Percentiles rank a stretch among this genome's conserved stretches.
Evolutionary conservation across 2,113 vertebrate species (phyloP).

Genomic region (Eolophus roseicapilla): DNA sequence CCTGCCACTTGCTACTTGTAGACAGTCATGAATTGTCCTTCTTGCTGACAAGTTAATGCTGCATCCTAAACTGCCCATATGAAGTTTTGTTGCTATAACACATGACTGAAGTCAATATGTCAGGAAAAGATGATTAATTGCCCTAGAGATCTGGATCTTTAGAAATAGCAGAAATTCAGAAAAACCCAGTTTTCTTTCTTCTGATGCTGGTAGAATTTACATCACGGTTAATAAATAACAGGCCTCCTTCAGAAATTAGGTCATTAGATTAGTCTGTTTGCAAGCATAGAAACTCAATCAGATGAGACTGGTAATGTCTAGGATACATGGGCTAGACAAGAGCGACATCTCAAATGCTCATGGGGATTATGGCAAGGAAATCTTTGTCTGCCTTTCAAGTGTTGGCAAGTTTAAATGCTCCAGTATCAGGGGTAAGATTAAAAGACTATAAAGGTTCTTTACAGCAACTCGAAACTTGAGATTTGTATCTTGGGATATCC

Average conservation of each 20-base stretch:
- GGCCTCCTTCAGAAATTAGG: slow-evolving; percentile 49
- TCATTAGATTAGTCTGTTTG: slow-evolving; percentile 49
- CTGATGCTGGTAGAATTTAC: slow-evolving; percentile 25
- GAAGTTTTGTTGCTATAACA: slow-evolving; percentile 49
- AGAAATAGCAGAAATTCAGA: slow-evolving; percentile 51
- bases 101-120: slow-evolving; percentile 53
- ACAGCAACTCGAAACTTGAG: neutral
- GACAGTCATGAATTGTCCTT: slow-evolving; percentile 43
- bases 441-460: neutral
- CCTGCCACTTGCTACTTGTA: slow-evolving; percentile 25
- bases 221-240: slow-evolving; percentile 61
- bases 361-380: neutral
- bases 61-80: slow-evolving; percentile 36
- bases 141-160: slow-evolving; percentile 30
- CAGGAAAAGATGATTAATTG: slow-evolving; percentile 52
- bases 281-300: slow-evolving; percentile 24
- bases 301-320: slow-evolving; percentile 11
- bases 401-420: neutral
- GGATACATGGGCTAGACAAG: neutral
- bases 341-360: neutral
- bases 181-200: slow-evolving; percentile 2
- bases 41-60: slow-evolving; percentile 53
- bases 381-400: neutral
- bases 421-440: neutral
- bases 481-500: neutral